Evolutionary conservation across 2,113 vertebrate genomes (phyloP), one percentile per base, ranked within the genome.

Genomic region (Oceanites oceanicus): DNA sequence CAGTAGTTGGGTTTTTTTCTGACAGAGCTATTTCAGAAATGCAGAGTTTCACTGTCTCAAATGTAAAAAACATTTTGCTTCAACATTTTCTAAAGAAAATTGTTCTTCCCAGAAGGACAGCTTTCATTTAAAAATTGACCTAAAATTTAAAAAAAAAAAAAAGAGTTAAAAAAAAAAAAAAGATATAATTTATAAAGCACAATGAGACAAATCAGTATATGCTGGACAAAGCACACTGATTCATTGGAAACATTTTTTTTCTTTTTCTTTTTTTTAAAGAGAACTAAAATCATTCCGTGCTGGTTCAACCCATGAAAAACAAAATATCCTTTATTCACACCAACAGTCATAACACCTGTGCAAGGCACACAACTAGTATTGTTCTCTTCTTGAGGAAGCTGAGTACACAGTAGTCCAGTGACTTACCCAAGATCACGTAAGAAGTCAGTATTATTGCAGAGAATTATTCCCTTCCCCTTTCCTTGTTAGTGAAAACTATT

Each of bases 351-450:
- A 93, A 79, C 91, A 95, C 88, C 91, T 96, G 95, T 89, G 70
- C 45, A 62, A 82, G 70, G 45, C 56, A 94, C 73, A 95, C 49
- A 94, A 92, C 73, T 44, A 42, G 34, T n/a, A 94, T 91, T 97
- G 89, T 91, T 96, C 94, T 94, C 53, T 81, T 77, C 36, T 85
- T 53, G 45, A 92, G 80, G 92, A 95, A 96, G 67, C 49, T 82
- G 76, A 92, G 40, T n/a, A 74, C 11, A 90, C 66, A 94, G 84
- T 73, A 85, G 42, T 29, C 9, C n/a, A 79, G 74, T 71, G 67
- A 95, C 26, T 85, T 94, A 85, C 40, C 19, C 58, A 56, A 62
- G 52, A 58, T 79, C 83, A 79, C n/a, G 44, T 32, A 84, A 72
- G 73, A 67, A 92, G 84, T 90, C 73, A 90, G 66, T 91, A 91